These are phyloP conservation scores for Bembecia ichneumoniformis DNA, from an alignment of 2,888 invertebrate genomes.

Conservation along the genomic window DNA sequence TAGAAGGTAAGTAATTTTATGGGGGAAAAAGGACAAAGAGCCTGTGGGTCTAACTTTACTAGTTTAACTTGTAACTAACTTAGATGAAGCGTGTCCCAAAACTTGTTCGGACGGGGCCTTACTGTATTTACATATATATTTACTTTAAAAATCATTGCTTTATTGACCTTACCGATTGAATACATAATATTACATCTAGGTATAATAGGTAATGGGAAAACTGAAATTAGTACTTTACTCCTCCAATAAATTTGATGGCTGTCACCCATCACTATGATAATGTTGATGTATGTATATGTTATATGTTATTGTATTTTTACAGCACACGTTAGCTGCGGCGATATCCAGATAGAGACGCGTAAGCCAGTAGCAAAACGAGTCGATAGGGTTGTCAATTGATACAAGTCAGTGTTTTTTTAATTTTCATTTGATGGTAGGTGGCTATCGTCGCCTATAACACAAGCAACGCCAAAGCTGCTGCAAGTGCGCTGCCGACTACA, in stretches of 20 bases:
- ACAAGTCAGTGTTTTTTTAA: no score
- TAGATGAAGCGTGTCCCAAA: slow-evolving; percentile 11
- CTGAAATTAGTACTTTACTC: no score
- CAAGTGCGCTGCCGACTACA: no score
- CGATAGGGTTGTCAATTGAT: slow-evolving; percentile 24
- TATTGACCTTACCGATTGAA: background rate
- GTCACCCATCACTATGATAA: background rate
- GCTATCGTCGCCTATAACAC: no score
- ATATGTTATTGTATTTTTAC: background rate
- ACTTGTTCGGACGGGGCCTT: background rate
- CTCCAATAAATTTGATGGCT: no score
- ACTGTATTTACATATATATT: background rate
- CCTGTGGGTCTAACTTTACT: slow-evolving; percentile 15
- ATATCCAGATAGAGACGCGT: slow-evolving; percentile 36
- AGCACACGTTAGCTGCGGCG: slow-evolving; percentile 2
- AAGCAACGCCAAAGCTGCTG: no score
- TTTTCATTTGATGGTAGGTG: no score
- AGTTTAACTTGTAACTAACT: slow-evolving; percentile 20
- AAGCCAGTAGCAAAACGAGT: slow-evolving; percentile 39
- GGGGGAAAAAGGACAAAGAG: background rate
- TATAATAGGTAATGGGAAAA: no score
- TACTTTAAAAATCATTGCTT: no score
- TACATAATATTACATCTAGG: background rate
- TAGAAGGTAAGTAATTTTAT: background rate
- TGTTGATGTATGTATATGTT: background rate